Base-by-base conservation (phyloP, 2,888 invertebrate species). In the Calliopum simillimum region DNA sequence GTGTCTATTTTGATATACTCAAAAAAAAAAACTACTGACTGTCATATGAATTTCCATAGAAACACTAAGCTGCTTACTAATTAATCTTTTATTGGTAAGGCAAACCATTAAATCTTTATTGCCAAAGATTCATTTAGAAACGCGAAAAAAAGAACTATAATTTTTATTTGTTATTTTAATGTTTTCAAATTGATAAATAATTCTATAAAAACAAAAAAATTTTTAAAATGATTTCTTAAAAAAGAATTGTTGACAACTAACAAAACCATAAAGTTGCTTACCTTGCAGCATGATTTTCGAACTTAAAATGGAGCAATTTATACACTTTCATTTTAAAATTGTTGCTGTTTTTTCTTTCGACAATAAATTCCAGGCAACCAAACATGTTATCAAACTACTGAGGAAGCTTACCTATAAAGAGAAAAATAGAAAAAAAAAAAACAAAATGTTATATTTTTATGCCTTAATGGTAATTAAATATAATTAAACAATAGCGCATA, bases 301-400 rank as follows among this genome's bases (percentile, higher is more conserved):
- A 51, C 8, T 19, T 21, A 53, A 58, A 58, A 25, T 58, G 56
- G 56, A 58, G 56, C 56, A 58, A 58, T 33, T 23, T 33, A 58
- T 58, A 25, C 41, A 58, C 56, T 58, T 58, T 58, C 56, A 41
- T 58, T 58, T n/a, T n/a, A 58, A 41, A 58, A 33, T 58, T 25
- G 41, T 41, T 58, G n/a, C n/a, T n/a, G n/a, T n/a, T n/a, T n/a
- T n/a, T n/a, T n/a, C n/a, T 58, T 58, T 25, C 1, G 21, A 33
- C 8, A 33, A 33, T 14, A n/a, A 58, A 33, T 5, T 4, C 21
- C 13, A 19, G 13, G 3, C 12, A 33, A 33, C 1, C 8, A 33
- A 33, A 33, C 1, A 8, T 8, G n/a, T n/a, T n/a, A 33, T 4
- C 12, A n/a, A 58, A n/a, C 33, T 2, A 55, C 21, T 33, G 13